These are phyloP conservation scores for Capricornis sumatraensis DNA, from an alignment of 2,113 vertebrate genomes.

Conservation along the genomic window DNA sequence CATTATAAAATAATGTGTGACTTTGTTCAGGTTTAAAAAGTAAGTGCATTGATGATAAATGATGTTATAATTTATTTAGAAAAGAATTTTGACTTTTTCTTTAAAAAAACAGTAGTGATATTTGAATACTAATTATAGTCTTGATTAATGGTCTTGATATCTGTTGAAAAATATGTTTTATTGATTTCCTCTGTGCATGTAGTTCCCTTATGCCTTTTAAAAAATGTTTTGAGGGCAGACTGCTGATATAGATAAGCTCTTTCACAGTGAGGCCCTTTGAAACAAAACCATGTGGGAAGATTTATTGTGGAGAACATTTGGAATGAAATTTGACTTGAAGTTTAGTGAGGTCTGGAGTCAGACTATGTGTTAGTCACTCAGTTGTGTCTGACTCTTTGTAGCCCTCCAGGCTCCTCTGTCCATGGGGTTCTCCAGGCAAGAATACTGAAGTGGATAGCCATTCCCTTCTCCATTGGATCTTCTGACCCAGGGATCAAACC, in stretches of 20 bases:
- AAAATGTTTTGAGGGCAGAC: neutral
- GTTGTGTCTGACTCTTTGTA: neutral
- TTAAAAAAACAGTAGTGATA: neutral
- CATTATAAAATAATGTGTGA: neutral
- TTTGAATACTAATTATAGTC: neutral
- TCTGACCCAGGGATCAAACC: neutral
- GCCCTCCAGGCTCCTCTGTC: neutral
- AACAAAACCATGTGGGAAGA: neutral
- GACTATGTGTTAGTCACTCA: neutral
- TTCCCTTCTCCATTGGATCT: neutral
- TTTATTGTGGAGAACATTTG: neutral
- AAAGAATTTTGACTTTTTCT: neutral
- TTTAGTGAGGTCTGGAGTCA: neutral
- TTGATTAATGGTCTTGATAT: neutral
- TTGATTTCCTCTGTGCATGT: neutral
- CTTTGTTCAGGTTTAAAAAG: neutral
- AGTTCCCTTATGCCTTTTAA: neutral
- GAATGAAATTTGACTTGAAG: neutral
- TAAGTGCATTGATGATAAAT: neutral
- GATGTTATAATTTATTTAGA: neutral
- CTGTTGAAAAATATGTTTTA: neutral
- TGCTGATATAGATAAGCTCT: neutral
- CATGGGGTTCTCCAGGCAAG: neutral
- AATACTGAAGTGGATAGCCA: neutral
- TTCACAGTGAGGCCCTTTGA: neutral